Base-by-base conservation (phyloP, 1,140 invertebrate species). In the Drosophila athabasca region DNA sequence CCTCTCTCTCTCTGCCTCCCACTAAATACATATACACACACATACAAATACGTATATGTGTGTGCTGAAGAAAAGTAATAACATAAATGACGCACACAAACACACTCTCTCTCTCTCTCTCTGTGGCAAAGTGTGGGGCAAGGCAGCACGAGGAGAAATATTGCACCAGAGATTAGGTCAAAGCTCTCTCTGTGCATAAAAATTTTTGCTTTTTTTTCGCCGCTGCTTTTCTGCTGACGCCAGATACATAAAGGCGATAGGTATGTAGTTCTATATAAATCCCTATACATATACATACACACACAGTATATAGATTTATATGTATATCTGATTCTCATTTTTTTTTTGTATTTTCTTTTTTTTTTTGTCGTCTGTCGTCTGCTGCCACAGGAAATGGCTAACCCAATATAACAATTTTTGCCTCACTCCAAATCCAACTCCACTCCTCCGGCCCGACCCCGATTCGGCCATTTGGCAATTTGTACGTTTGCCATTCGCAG, bases 151-250 rank as follows among this genome's bases (percentile, higher is more conserved):
- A 87, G 68, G 43, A 80, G 74, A 87, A 85, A 85, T 85, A 85
- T 85, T 85, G 82, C 81, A 87, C 74, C 82, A 81, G 82, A 85
- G 81, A 87, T 85, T 85, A 87, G 81, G 81, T 85, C 81, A 85
- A 85, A 85, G 81, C 81, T 85, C 81, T 85, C 81, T 87, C 68
- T 87, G 81, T 76, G 84, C 76, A 83, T 79, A 67, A 79, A 66
- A 82, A 60, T 55, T 67, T 75, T 65, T 52, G 2, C 17, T 35
- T 24, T 48, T 45, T 57, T 35, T 46, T 65, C 22, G n/a, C 13
- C 35, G 35, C 35, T 39, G 35, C 35, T 35, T 71, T 80, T 80
- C 51, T 76, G 73, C 82, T 81, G 68, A 81, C 62, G 51, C 73
- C 58, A 72, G 62, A 76, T 65, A 79, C 58, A 62, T 58, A 73